Base-by-base conservation (phyloP, 2,113 vertebrate genomes). In the Pygoscelis adeliae region DNA sequence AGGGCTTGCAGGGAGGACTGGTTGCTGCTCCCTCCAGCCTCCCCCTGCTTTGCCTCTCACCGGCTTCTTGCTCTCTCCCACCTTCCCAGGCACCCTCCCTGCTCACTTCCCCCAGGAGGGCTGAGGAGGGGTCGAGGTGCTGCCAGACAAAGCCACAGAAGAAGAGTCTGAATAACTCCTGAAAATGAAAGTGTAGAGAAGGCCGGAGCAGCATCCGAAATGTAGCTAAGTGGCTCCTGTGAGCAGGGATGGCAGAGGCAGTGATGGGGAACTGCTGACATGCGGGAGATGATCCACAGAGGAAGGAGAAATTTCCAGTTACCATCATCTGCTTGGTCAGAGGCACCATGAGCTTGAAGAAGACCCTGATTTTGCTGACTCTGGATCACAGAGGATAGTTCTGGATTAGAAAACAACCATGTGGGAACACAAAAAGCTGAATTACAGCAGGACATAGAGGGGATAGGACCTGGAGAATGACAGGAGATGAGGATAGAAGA, bases 201-300 rank as follows among this genome's bases (percentile, higher is more conserved):
- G 59, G 46, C 23, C 30, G 53, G 36, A 80, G 36, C 19, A 63
- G 32, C 61, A 58, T 15, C 32, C 3, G 0, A 62, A 81, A 63
- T 18, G 44, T 26, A 55, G 59, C 26, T 30, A 30, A 59, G 53
- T 23, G 23, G 11, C 23, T 92, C 26, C 36, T 38, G 42, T 29
- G 63, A n/a, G 8, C 5, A 3, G 20, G 13, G 26, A 32, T 47
- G 25, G 25, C 52, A 65, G 58, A 59, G 20, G 22, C 11, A 59
- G 36, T 26, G 42, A 34, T 27, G 14, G 32, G 16, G 13, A 69
- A 15, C 42, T 34, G 53, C 12, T 50, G 26, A 56, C 17, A 17
- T 18, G 14, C 1, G 1, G 16, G 25, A 84, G 23, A 42, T 1
- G 1, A 34, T 32, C 22, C 50, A 3, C 0, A 65, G 19, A 52